Percentiles rank a stretch among this genome's conserved stretches.
Evolutionary conservation across 2,113 vertebrate species (phyloP).

Genomic region (Apteryx owenii): DNA sequence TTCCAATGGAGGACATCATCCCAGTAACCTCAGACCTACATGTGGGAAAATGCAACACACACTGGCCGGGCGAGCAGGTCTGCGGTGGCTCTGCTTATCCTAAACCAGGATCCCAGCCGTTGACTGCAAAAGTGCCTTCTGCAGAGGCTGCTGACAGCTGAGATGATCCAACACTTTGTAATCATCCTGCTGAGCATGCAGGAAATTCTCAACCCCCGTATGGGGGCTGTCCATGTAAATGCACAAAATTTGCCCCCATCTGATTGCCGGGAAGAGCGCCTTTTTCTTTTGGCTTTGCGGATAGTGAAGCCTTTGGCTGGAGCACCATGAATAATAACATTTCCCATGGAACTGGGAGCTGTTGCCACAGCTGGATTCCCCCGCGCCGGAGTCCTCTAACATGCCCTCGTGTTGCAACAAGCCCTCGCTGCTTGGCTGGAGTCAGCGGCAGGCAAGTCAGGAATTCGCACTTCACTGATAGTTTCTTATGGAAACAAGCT

Average conservation of each 20-base stretch:
- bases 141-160: background rate
- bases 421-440: background rate
- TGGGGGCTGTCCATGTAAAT: background rate
- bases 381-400: background rate
- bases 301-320: background rate
- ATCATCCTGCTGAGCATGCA: background rate
- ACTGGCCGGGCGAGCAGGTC: background rate
- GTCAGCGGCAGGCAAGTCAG: background rate
- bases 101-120: background rate
- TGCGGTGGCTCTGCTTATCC: background rate
- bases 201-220: background rate
- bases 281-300: background rate
- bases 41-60: background rate
- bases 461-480: rapidly evolving
- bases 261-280: background rate
- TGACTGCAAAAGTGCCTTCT: background rate
- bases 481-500: background rate
- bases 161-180: background rate
- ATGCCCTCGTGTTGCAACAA: background rate
- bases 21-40: rapidly evolving
- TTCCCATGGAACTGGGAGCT: background rate
- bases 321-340: background rate
- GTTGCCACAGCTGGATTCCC: background rate
- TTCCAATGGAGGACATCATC: background rate
- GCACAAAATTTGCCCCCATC: background rate